These are phyloP conservation scores for Thrips palmi DNA, from an alignment of 1,140 invertebrate species.

Conservation along the genomic window DNA sequence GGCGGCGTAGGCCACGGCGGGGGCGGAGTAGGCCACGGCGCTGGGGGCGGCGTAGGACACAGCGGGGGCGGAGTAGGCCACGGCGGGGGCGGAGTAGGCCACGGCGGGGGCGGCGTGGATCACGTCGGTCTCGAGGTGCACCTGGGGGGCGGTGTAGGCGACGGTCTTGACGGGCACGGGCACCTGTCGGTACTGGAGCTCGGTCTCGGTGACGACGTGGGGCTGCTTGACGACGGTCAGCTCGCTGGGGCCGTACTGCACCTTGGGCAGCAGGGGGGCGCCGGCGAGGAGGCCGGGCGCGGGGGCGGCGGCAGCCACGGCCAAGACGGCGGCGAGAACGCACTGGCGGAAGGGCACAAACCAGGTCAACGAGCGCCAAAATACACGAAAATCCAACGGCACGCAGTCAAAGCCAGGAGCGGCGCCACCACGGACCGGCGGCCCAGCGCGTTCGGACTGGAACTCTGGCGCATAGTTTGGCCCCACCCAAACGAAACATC, in stretches of 20 bases:
- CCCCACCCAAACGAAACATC: conserved; percentile 17
- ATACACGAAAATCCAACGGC: too few relatives aligned
- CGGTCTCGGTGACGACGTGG: conserved; percentile 17
- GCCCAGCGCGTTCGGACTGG: conserved; percentile 1
- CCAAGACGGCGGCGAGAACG: conserved; percentile 12
- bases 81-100: conserved; percentile 14
- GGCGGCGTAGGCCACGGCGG: conserved; percentile 11
- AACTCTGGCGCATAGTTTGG: conserved; percentile 11
- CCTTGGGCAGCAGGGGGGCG: conserved; percentile 18
- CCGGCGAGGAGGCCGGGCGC: conserved; percentile 12
- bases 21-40: conserved; percentile 6
- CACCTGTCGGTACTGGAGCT: conserved; percentile 15
- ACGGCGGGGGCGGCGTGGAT: conserved; percentile 5
- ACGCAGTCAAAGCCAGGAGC: background rate
- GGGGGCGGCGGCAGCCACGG: conserved; percentile 1
- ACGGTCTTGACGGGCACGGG: conserved; percentile 18
- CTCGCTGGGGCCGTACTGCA: conserved; percentile 17
- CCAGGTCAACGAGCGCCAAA: too few relatives aligned
- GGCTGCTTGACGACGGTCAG: conserved; percentile 19
- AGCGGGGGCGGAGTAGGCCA: conserved; percentile 17
- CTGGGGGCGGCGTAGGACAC: conserved; percentile 10
- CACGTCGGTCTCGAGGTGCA: conserved; percentile 9
- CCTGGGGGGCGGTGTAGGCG: conserved; percentile 16
- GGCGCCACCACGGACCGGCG: background rate
- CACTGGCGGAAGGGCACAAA: too few relatives aligned